These are phyloP conservation scores for Myxocyprinus asiaticus DNA, from an alignment of 2,113 vertebrate species.

Conservation along the genomic window DNA sequence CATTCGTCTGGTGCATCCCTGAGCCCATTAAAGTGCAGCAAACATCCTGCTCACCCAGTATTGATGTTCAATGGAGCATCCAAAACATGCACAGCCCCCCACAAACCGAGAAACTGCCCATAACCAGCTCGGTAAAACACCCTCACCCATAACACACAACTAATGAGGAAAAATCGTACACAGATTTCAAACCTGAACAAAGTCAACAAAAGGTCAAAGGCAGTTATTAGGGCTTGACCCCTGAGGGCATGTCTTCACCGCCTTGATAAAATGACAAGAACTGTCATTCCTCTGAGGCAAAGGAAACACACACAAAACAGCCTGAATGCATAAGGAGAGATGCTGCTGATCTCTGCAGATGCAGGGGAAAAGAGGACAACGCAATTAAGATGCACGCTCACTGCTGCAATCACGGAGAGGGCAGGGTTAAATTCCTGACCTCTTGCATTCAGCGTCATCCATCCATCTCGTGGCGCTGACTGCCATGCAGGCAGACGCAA, in stretches of 20 bases:
- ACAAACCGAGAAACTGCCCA: slow-evolving; percentile 4
- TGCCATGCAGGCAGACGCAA: slow-evolving; percentile 55
- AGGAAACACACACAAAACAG: not conserved
- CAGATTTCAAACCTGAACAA: slow-evolving; percentile 1
- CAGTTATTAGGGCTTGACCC: slow-evolving; percentile 20
- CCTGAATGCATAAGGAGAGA: not conserved
- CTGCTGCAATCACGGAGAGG: slow-evolving; percentile 60
- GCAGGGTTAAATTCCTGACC: slow-evolving; percentile 76
- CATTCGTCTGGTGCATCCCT: not conserved
- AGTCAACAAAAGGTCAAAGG: slow-evolving; percentile 15
- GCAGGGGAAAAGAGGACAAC: slow-evolving; percentile 24
- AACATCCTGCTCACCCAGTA: slow-evolving; percentile 35
- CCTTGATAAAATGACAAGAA: not conserved
- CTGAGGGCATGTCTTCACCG: not conserved
- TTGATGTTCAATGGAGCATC: slow-evolving; percentile 62
- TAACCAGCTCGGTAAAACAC: slow-evolving; percentile 13
- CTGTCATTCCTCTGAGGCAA: not conserved
- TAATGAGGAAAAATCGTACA: slow-evolving; percentile 7
- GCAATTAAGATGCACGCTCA: slow-evolving; percentile 58
- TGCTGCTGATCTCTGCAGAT: slow-evolving; percentile 7
- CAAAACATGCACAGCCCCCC: slow-evolving; percentile 48
- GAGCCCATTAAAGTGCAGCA: slow-evolving; percentile 17
- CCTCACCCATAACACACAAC: not conserved
- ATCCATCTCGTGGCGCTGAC: slow-evolving; percentile 68
- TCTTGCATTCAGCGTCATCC: slow-evolving; percentile 75